phyloP scores from a whole-genome alignment of 92 coral and sea anemone genomes.

The Palythoa caribaeorum region DNA sequence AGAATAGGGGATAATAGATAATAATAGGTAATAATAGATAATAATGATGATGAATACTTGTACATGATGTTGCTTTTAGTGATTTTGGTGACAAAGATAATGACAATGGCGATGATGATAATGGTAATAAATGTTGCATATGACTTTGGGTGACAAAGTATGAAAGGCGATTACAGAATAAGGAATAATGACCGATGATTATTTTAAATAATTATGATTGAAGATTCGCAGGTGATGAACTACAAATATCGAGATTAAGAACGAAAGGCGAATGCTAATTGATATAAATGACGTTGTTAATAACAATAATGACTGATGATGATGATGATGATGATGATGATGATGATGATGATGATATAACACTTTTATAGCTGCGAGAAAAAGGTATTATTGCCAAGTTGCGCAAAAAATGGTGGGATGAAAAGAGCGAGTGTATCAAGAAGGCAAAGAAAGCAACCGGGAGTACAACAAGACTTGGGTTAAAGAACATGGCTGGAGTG shows the following conservation, averaged over 20 bases:
- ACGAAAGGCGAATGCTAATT: background rate
- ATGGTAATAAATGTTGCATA: too few species aligned
- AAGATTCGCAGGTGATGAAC: background rate
- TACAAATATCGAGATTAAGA: background rate
- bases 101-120: too few species aligned
- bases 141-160: too few species aligned
- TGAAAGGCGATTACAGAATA: too few species aligned
- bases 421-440: slow-evolving; percentile 82
- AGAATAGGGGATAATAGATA: too few species aligned
- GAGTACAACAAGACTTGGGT: slow-evolving; percentile 79
- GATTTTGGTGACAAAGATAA: too few species aligned
- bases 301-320: background rate
- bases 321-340: background rate
- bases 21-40: too few species aligned
- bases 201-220: too few species aligned
- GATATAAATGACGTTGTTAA: background rate
- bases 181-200: too few species aligned
- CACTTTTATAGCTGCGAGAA: slow-evolving; percentile 80
- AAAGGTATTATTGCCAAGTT: slow-evolving; percentile 81
- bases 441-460: slow-evolving; percentile 61
- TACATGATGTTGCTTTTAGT: too few species aligned
- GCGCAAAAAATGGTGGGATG: slow-evolving; percentile 95
- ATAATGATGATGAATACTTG: too few species aligned
- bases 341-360: background rate
- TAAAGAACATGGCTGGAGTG: slow-evolving; percentile 96